Evolutionary conservation across 2,797 vertebrate species (phyloP).

Genomic region (Sebastes minor): DNA sequence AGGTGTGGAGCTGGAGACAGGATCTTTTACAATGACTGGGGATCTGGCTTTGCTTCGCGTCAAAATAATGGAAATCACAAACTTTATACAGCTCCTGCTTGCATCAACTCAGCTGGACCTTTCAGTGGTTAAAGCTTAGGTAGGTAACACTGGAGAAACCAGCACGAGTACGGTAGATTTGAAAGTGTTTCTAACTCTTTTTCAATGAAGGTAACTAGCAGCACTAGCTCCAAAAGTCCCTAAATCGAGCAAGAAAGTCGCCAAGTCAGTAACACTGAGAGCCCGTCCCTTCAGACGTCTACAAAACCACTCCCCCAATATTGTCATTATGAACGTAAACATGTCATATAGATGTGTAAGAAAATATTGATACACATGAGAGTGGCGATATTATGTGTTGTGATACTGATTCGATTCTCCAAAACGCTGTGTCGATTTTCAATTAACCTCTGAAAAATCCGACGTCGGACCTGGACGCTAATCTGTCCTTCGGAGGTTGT

Average conservation of each 20-base stretch:
- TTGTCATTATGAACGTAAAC: no score
- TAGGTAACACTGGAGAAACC: background rate
- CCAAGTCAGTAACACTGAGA: background rate
- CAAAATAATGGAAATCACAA: constrained; percentile 44
- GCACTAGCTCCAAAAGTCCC: background rate
- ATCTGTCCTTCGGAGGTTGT: no score
- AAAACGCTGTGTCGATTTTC: no score
- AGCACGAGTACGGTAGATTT: background rate
- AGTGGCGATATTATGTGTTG: no score
- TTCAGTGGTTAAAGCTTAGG: background rate
- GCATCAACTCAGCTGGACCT: constrained; percentile 20
- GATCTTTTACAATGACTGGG: constrained; percentile 6
- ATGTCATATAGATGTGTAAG: no score
- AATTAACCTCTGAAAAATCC: no score
- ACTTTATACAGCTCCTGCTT: constrained; percentile 30
- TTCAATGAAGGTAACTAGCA: background rate
- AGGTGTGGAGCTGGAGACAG: constrained; percentile 22
- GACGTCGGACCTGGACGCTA: no score
- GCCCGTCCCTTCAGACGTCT: background rate
- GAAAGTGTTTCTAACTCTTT: background rate
- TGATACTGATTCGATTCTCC: no score
- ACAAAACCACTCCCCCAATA: no score
- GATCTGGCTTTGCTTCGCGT: constrained; percentile 23
- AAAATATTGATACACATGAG: no score
- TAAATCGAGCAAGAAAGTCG: background rate